Conservation (phyloP, 1,140 invertebrate species). For the Brachionus koreanus region DNA sequence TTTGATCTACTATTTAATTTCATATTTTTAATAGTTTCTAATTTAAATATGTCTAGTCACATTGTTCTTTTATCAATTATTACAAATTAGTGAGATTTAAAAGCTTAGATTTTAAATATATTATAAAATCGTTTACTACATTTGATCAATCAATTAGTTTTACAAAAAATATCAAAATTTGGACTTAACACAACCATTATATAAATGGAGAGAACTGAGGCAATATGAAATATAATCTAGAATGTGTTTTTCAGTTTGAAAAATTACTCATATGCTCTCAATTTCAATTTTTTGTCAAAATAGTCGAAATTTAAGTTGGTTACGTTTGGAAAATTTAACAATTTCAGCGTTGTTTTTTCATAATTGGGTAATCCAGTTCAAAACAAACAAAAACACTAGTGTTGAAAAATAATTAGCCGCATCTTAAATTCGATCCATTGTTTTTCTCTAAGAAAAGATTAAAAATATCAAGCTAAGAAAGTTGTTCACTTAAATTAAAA, state of each 20-base stretch:
- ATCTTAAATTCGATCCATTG: background rate
- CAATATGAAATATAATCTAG: too few species aligned
- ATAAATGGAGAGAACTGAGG: too few species aligned
- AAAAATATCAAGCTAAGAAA: slow-evolving; percentile 3
- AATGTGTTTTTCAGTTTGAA: too few species aligned
- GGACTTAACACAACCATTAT: too few species aligned
- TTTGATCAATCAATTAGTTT: background rate
- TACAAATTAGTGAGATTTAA: background rate
- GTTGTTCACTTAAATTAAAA: background rate
- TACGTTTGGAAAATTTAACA: background rate
- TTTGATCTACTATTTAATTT: background rate
- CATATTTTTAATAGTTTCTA: background rate
- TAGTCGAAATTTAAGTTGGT: background rate
- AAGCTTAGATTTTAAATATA: background rate
- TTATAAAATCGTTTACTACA: background rate
- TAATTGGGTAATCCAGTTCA: background rate
- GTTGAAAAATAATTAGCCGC: background rate
- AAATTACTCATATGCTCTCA: too few species aligned
- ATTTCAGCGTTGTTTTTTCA: background rate
- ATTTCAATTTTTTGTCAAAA: background rate
- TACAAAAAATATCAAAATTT: background rate
- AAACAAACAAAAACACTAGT: slow-evolving; percentile 27
- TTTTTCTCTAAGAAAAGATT: background rate
- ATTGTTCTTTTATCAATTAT: background rate
- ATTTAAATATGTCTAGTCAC: background rate